These are phyloP conservation scores for Oryctes rhinoceros DNA, from an alignment of 1,140 invertebrate genomes.

Conservation along the genomic window DNA sequence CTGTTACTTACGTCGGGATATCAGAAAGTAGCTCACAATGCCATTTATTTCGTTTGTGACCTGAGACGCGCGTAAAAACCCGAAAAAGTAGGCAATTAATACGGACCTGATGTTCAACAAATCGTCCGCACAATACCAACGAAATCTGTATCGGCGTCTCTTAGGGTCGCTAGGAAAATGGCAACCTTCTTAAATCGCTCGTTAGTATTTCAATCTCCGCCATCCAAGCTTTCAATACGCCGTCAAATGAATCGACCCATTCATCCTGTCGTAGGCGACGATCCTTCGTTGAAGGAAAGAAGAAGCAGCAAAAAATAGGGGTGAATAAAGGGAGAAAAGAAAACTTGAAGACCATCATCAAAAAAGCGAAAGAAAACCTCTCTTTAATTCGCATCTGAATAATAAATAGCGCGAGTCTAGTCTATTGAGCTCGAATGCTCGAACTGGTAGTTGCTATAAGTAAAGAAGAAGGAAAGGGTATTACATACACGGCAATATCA, in stretches of 20 bases:
- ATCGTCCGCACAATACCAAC: slow-evolving; percentile 6
- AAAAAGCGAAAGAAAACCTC: neutral
- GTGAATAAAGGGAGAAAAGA: neutral
- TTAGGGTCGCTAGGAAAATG: neutral
- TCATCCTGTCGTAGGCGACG: slow-evolving; percentile 1
- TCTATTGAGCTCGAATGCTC: neutral
- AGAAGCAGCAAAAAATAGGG: neutral
- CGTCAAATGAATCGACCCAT: slow-evolving; percentile 25
- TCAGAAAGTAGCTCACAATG: too few relatives aligned
- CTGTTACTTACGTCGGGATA: too few relatives aligned
- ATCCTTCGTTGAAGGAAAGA: neutral
- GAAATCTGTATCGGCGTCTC: slow-evolving; percentile 3
- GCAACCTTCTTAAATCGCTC: slow-evolving; percentile 21
- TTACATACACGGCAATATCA: neutral
- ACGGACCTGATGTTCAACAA: neutral
- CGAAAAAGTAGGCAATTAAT: slow-evolving; percentile 13
- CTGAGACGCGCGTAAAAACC: neutral
- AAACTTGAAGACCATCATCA: neutral
- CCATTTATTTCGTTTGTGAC: neutral
- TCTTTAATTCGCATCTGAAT: slow-evolving; percentile 20
- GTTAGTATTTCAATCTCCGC: slow-evolving; percentile 26
- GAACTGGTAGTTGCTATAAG: too few relatives aligned
- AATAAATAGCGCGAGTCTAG: slow-evolving; percentile 9
- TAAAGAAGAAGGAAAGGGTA: neutral
- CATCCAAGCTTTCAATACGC: slow-evolving; percentile 24